phyloP scores from a whole-genome alignment of 1,140 invertebrate species.

The Thaumatotibia leucotreta region DNA sequence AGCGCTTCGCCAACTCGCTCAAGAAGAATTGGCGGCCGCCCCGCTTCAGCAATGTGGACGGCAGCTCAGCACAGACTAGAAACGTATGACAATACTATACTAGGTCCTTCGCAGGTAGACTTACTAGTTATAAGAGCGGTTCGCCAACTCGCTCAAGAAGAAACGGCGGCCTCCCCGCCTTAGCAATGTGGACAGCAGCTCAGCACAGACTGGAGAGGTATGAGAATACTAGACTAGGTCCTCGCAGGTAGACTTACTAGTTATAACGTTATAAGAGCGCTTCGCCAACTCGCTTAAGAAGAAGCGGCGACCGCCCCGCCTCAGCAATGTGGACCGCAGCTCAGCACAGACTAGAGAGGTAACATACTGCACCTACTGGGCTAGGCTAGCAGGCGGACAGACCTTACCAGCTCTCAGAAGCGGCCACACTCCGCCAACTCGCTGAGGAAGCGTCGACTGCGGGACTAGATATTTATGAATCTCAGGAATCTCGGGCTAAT shows the following conservation, averaged over 20 bases:
- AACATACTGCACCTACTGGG: background rate
- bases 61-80: slow-evolving; percentile 88
- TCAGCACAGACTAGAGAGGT: too few relatives aligned
- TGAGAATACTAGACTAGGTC: background rate
- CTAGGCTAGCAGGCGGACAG: background rate
- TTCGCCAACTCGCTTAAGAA: too few relatives aligned
- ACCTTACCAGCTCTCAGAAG: background rate
- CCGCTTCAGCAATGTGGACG: slow-evolving; percentile 90
- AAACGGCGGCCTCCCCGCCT: slow-evolving; percentile 84
- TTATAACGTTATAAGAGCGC: too few relatives aligned
- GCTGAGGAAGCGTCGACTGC: slow-evolving; percentile 73
- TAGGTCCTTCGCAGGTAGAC: too few relatives aligned
- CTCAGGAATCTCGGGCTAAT: too few relatives aligned
- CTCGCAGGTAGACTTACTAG: background rate
- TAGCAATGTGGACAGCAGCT: slow-evolving; percentile 92
- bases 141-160: slow-evolving; percentile 64
- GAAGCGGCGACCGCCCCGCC: too few relatives aligned
- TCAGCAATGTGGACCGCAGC: too few relatives aligned
- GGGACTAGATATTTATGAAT: too few relatives aligned
- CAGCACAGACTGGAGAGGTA: slow-evolving; percentile 93
- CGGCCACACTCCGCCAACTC: background rate
- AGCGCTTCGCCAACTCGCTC: slow-evolving; percentile 3
- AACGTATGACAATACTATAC: slow-evolving; percentile 78
- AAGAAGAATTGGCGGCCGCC: slow-evolving; percentile 77
- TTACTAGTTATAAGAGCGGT: slow-evolving; percentile 20